Conservation (phyloP, 2,797 vertebrate genomes). For the Bovichtus diacanthus region DNA sequence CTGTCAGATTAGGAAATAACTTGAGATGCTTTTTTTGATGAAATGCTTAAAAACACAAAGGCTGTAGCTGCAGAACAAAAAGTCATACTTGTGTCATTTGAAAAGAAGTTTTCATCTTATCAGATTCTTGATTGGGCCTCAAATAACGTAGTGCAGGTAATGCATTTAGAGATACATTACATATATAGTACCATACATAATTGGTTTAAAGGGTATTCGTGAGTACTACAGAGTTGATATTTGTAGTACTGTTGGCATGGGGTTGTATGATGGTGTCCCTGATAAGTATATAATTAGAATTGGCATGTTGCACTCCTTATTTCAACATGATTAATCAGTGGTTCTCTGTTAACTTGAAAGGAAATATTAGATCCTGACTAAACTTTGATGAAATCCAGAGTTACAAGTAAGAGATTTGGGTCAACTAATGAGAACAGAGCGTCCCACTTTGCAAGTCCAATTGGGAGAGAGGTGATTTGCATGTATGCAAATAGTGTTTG, state of each 20-base stretch:
- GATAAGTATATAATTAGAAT: constrained; percentile 82
- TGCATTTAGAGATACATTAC: not conserved
- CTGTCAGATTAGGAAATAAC: not conserved
- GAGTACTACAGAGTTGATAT: constrained; percentile 43
- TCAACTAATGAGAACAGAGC: constrained; percentile 87
- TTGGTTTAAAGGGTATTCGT: constrained; percentile 11
- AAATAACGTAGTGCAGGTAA: not conserved
- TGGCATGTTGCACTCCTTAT: constrained; percentile 83
- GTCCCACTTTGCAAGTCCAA: constrained; percentile 85
- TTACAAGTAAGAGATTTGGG: constrained; percentile 86
- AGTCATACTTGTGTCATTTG: not conserved
- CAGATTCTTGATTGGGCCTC: not conserved
- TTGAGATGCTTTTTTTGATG: constrained; percentile 3
- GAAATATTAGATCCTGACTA: constrained; percentile 87
- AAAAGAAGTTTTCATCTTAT: not conserved
- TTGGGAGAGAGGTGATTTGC: constrained; percentile 82
- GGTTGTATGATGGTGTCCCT: constrained; percentile 59
- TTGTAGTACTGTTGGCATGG: constrained; percentile 55
- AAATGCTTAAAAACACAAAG: constrained; percentile 1
- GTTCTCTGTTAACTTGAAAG: constrained; percentile 87
- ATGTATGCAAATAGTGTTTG: constrained; percentile 84
- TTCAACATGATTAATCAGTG: constrained; percentile 84
- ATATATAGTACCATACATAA: constrained; percentile 2
- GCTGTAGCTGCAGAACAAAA: not conserved
- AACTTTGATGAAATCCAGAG: constrained; percentile 88